These are phyloP conservation scores for Chelmon rostratus DNA, from an alignment of 2,797 vertebrate species.

Conservation along the genomic window DNA sequence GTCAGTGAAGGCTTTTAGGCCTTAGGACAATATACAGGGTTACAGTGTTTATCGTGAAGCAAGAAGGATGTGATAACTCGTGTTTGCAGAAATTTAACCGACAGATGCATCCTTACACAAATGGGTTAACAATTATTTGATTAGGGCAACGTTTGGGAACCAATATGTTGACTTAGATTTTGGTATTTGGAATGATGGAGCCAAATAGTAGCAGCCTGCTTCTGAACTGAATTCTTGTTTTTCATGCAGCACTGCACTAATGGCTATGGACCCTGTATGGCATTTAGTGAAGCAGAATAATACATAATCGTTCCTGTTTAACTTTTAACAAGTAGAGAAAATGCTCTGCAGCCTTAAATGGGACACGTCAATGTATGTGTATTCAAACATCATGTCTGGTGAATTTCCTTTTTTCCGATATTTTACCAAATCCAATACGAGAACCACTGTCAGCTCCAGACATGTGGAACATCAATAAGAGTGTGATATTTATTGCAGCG, in stretches of 20 bases:
- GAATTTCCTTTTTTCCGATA: constrained; percentile 9
- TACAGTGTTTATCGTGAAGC: neutral
- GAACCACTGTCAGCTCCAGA: constrained; percentile 33
- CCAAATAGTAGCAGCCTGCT: constrained; percentile 9
- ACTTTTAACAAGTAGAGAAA: constrained; percentile 22
- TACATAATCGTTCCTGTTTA: constrained; percentile 35
- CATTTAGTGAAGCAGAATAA: constrained; percentile 42
- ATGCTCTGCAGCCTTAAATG: constrained; percentile 12
- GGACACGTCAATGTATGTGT: constrained; percentile 2
- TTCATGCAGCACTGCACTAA: constrained; percentile 6
- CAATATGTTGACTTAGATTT: constrained; percentile 1
- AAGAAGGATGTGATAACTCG: neutral
- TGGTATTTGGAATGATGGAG: constrained; percentile 8
- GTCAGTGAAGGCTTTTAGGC: neutral
- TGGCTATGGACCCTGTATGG: constrained; percentile 5
- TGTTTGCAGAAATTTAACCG: neutral
- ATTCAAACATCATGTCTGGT: constrained; percentile 30
- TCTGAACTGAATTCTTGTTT: constrained; percentile 33
- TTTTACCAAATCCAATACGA: constrained; percentile 30
- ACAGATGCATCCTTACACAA: neutral
- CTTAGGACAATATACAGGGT: neutral
- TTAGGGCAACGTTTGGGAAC: neutral
- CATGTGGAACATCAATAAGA: constrained; percentile 22
- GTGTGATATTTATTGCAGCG: constrained; percentile 61
- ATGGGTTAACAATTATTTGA: neutral